Base-by-base conservation (phyloP, 2,113 vertebrate genomes). In the Steatornis caripensis region DNA sequence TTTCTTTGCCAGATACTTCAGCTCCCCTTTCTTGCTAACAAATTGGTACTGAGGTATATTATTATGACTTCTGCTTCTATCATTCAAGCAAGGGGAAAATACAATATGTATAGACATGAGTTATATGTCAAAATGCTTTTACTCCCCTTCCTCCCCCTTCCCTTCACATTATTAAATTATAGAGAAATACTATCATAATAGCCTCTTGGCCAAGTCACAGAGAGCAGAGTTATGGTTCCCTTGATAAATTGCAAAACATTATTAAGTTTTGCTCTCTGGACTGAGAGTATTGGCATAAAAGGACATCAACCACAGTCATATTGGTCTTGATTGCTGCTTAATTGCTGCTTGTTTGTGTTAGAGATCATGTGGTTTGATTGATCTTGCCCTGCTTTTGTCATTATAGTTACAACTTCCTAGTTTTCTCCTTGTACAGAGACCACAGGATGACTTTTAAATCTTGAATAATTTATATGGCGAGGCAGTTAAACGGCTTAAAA, bases 321-420 rank as follows among this genome's bases (percentile, higher is more conserved):
- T 96, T 97, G 88, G 79, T 92, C 86, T 96, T 93, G 85, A 97
- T 97, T 96, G 85, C 97, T 97, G 95, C 94, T 97, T 97, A 97
- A 97, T 98, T 98, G 94, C 94, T 97, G 95, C 96, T 97, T 97
- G 92, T 97, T 97, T 97, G 95, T 96, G 77, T 97, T 97, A 88
- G 81, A 51, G 80, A 89, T 94, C 96, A 64, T 97, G 84, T 93
- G 95, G 90, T 97, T 97, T 96, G 84, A 97, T 97, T 98, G 95
- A 97, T 97, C 93, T 91, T 95, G 85, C 85, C 95, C 94, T 95
- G 95, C 91, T 97, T 97, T 96, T 94, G 90, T 96, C 93, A 96
- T 94, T 96, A 96, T 75, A 94, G 86, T 95, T 95, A 55, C 84
- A 84, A 96, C 96, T 88, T 96, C 94, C 96, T 95, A 76, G 87